phyloP scores from a whole-genome alignment of 1,140 invertebrate genomes.

The Pentalonia nigronervosa region DNA sequence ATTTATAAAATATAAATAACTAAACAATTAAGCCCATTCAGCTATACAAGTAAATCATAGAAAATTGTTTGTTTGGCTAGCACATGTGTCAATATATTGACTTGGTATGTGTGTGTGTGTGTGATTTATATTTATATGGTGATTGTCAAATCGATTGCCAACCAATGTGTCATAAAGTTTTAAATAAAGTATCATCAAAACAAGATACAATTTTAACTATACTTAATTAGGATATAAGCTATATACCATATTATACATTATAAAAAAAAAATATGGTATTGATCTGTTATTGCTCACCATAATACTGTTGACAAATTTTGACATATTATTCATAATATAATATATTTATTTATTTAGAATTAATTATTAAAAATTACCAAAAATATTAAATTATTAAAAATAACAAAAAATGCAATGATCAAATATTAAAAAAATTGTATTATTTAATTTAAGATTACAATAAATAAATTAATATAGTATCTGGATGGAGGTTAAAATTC shows the following conservation, averaged over 20 bases:
- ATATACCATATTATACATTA: neutral
- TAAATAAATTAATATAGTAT: neutral
- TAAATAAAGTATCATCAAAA: conserved; percentile 53
- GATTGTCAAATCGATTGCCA: conserved; percentile 43
- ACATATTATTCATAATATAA: too few species aligned
- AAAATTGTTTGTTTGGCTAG: conserved; percentile 8
- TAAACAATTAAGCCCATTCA: neutral
- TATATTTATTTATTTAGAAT: too few species aligned
- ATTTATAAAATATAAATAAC: neutral
- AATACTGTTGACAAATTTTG: too few species aligned
- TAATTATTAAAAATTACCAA: too few species aligned
- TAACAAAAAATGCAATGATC: too few species aligned
- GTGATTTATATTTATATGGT: neutral
- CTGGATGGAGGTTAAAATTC: neutral
- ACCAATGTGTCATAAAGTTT: conserved; percentile 53
- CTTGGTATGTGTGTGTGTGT: neutral
- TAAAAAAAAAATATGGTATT: neutral
- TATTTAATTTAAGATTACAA: neutral
- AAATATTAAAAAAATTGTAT: too few species aligned
- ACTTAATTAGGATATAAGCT: conserved; percentile 27
- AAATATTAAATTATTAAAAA: too few species aligned
- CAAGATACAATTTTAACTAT: conserved; percentile 30
- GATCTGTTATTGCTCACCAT: too few species aligned
- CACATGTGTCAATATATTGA: conserved; percentile 38
- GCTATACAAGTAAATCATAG: neutral